Evolutionary conservation across 64 coral and sea anemone genomes (phyloP), one percentile per base, ranked within the genome.

Genomic region (Actinia equina): DNA sequence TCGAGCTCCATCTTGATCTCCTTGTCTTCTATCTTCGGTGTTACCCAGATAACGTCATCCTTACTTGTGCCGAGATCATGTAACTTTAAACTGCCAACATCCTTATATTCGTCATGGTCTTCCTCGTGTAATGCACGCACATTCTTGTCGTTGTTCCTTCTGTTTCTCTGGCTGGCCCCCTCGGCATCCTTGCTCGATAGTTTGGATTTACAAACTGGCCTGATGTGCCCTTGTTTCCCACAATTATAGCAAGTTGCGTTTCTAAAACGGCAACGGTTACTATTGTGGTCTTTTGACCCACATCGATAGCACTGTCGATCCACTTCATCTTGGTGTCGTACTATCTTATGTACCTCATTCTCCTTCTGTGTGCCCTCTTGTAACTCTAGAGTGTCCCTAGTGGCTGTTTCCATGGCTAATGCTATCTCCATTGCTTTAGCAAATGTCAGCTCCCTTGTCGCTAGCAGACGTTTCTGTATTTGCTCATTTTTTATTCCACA

Each of bases 321-420:
- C 26, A 71, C 67, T 30, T 71, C 67, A 10, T 71, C 26, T n/a
- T 19, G 67, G 19, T 71, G 18, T 71, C 16, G 67, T 71, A 8
- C 26, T 71, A 71, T 30, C 26, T 71, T 30, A 16, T n/a, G 67
- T 71, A 71, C 19, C 18, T 71, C 3, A 1, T 20, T 71, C 26
- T n/a, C 26, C 67, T 60, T 61, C 82, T 84, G 88, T 49, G 81
- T 90, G 57, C 88, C 62, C 17, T 61, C 52, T 54, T 54, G 52
- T 54, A 90, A 22, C 54, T 90, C 53, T 84, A 71, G 6, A 44
- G 51, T 84, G 83, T 77, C 45, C 52, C 80, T 20, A 10, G 18
- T 30, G 0, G 67, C 67, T 30, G 26, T 71, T 71, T 83, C 82
- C 88, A 77, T 77, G 71, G 13, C 83, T 44, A 3, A 65, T 30